Evolutionary conservation across 2,888 invertebrate species (phyloP).

Genomic region (Oligia latruncula): DNA sequence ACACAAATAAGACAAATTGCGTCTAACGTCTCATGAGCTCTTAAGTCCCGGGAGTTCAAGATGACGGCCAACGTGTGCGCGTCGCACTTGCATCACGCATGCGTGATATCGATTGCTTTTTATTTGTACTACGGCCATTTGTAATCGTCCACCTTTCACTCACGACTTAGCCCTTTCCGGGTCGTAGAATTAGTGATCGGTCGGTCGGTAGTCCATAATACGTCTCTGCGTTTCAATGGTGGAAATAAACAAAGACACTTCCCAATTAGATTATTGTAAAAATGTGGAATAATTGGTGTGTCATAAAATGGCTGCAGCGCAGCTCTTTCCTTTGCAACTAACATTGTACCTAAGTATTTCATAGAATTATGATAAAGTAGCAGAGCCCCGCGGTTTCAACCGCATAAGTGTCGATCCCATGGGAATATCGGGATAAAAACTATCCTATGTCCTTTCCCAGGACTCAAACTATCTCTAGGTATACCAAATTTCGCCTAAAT

Average conservation of each 20-base stretch:
- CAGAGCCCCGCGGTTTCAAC: no score
- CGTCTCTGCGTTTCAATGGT: background rate
- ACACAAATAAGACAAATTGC: background rate
- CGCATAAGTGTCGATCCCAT: no score
- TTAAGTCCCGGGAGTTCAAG: background rate
- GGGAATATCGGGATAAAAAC: no score
- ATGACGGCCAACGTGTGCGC: background rate
- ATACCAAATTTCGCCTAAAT: no score
- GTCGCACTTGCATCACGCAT: conserved; percentile 14
- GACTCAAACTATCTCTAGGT: no score
- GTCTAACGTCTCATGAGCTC: background rate
- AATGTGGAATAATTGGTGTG: background rate
- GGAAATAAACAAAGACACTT: background rate
- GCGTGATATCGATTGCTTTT: background rate
- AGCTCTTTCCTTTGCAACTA: background rate
- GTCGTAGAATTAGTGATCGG: background rate
- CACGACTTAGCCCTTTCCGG: background rate
- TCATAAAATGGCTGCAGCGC: background rate
- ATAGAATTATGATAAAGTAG: background rate
- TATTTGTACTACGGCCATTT: background rate
- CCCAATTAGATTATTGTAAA: background rate
- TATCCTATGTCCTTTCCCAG: no score
- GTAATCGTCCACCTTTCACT: background rate
- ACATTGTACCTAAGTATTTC: conserved; percentile 3
- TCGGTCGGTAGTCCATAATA: background rate